Evolutionary conservation across 2,113 vertebrate species (phyloP).

Genomic region (Mus pahari): DNA sequence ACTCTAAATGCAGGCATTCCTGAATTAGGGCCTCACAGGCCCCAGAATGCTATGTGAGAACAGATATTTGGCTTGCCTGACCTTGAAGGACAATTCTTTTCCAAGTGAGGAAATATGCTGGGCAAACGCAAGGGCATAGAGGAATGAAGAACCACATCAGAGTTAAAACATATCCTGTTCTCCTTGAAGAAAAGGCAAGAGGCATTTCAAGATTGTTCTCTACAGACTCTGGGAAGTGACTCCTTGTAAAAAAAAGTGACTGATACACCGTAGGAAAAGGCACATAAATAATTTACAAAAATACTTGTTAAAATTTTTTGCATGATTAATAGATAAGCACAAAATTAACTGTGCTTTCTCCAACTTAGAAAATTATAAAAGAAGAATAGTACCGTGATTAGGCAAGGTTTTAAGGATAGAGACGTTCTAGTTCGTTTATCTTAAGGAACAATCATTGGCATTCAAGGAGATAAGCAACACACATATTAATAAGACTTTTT

Average conservation of each 20-base stretch:
- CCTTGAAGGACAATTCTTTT: background rate
- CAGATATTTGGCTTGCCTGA: background rate
- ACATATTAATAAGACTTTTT: background rate
- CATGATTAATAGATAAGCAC: background rate
- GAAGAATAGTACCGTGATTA: conserved; percentile 23
- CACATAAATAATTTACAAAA: conserved; percentile 19
- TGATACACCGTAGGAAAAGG: background rate
- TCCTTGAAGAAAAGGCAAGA: background rate
- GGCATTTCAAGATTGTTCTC: background rate
- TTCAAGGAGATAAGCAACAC: background rate
- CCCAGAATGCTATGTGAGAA: background rate
- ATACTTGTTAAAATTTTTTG: background rate
- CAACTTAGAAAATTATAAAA: background rate
- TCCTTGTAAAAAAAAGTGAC: background rate
- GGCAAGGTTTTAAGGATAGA: background rate
- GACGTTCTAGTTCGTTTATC: background rate
- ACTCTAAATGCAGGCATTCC: background rate
- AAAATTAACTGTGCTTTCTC: background rate
- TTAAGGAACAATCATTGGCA: conserved; percentile 35
- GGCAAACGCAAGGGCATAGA: background rate
- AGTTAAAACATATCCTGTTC: conserved; percentile 8
- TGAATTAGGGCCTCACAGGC: background rate
- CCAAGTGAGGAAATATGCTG: background rate
- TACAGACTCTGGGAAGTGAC: background rate
- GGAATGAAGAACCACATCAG: background rate